Percentiles rank a stretch among this genome's conserved stretches.
These are phyloP conservation scores for Macropus fuliginosus DNA, from an alignment of 2,797 vertebrate species.

Conservation along the genomic window DNA sequence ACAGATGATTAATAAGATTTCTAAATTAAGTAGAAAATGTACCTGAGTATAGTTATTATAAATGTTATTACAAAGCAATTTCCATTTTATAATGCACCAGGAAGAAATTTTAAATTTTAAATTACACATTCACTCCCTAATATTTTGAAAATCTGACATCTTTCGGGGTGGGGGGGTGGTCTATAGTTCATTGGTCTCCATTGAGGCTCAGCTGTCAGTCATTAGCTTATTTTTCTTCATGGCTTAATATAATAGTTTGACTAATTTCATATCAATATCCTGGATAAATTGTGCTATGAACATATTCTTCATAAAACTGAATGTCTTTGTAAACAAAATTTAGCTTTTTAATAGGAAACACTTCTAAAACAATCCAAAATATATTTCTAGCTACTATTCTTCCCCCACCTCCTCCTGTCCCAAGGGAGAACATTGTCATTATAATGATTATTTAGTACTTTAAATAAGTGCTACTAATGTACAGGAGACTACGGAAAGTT, in stretches of 20 bases:
- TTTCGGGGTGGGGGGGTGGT: background rate
- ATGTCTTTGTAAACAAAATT: constrained; percentile 47
- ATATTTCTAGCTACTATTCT: background rate
- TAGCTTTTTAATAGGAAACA: constrained; percentile 51
- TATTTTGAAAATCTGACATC: constrained; percentile 53
- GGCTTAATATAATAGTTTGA: constrained; percentile 49
- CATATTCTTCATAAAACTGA: constrained; percentile 50
- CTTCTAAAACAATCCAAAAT: constrained; percentile 60
- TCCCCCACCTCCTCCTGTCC: constrained; percentile 4
- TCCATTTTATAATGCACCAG: background rate
- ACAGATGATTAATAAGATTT: constrained; percentile 54
- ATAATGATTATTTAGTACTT: constrained; percentile 54
- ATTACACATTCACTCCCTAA: constrained; percentile 46
- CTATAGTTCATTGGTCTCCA: background rate
- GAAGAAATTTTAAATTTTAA: constrained; percentile 53
- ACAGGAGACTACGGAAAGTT: constrained; percentile 72
- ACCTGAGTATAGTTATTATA: constrained; percentile 54
- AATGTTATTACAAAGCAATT: constrained; percentile 22
- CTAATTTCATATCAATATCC: constrained; percentile 54
- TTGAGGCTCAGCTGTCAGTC: constrained; percentile 50
- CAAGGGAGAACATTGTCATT: constrained; percentile 55
- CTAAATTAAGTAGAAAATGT: constrained; percentile 30
- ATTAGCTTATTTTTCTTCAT: constrained; percentile 55
- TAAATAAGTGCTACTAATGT: constrained; percentile 52
- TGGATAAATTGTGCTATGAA: constrained; percentile 42